These are phyloP conservation scores for Busseola fusca DNA, from an alignment of 2,888 invertebrate species.

Conservation along the genomic window DNA sequence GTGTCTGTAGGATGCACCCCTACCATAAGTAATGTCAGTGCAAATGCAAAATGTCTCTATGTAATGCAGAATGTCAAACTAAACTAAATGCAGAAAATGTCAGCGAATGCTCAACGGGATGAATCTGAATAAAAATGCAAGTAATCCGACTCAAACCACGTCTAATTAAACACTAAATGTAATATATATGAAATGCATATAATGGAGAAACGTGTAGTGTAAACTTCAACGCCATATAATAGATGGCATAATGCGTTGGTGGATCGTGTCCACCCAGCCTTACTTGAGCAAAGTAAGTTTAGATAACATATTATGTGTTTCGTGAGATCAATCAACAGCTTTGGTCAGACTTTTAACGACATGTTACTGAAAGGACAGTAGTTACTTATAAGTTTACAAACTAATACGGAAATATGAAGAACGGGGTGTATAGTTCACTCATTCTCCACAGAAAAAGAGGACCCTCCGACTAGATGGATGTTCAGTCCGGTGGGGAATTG, in stretches of 20 bases:
- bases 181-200: too few species aligned
- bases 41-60: too few species aligned
- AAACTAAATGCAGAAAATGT: too few species aligned
- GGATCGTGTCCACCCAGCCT: neutral
- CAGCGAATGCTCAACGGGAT: too few species aligned
- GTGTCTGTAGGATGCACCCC: too few species aligned
- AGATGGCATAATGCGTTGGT: slow-evolving; percentile 5
- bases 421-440: neutral
- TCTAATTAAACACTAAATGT: too few species aligned
- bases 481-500: neutral
- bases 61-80: too few species aligned
- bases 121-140: too few species aligned
- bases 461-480: neutral
- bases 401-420: neutral
- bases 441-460: neutral
- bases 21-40: too few species aligned
- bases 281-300: neutral
- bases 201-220: slow-evolving; percentile 22
- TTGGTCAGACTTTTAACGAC: neutral
- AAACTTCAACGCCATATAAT: slow-evolving; percentile 32
- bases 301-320: neutral
- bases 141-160: too few species aligned
- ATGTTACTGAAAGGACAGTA: neutral
- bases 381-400: too few species aligned
- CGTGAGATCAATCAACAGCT: neutral